These are phyloP conservation scores for Rhamphomyia laevipes DNA, from an alignment of 2,888 invertebrate genomes.

Conservation along the genomic window DNA sequence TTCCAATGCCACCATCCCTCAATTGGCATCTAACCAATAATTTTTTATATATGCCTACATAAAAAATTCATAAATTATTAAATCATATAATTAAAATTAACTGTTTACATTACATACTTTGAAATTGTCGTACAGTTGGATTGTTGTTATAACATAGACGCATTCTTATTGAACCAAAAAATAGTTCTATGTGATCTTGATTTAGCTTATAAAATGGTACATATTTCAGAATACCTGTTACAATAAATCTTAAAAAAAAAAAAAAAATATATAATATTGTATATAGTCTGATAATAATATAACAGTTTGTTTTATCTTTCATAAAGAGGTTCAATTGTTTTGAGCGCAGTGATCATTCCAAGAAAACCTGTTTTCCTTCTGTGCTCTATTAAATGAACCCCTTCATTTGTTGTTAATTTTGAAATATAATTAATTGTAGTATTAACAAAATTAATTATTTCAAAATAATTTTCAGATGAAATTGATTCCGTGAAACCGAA, in stretches of 20 bases:
- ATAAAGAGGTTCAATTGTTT: slow-evolving; percentile 1
- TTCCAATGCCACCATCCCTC: slow-evolving; percentile 3
- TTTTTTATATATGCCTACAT: slow-evolving; percentile 2
- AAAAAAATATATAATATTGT: no score
- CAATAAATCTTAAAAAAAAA: not conserved
- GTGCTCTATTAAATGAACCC: not conserved
- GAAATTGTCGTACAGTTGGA: not conserved
- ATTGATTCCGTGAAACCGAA: no score
- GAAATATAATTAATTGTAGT: not conserved
- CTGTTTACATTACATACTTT: no score
- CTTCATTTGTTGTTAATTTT: slow-evolving; percentile 1
- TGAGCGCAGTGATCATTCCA: slow-evolving; percentile 9
- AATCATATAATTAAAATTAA: no score
- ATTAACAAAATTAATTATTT: slow-evolving; percentile 11
- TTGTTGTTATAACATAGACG: slow-evolving; percentile 15
- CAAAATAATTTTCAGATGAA: slow-evolving; percentile 1
- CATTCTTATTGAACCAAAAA: slow-evolving; percentile 13
- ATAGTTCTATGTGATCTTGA: slow-evolving; percentile 19
- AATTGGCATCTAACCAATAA: slow-evolving; percentile 12
- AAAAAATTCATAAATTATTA: no score
- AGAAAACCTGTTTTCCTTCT: slow-evolving; percentile 12
- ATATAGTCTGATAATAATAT: no score
- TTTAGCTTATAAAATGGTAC: slow-evolving; percentile 16
- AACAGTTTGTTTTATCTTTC: no score
- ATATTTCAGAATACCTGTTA: slow-evolving; percentile 8